Evolutionary conservation across 2,797 vertebrate species (phyloP).

Genomic region (Parauchenoglanis ngamensis): DNA sequence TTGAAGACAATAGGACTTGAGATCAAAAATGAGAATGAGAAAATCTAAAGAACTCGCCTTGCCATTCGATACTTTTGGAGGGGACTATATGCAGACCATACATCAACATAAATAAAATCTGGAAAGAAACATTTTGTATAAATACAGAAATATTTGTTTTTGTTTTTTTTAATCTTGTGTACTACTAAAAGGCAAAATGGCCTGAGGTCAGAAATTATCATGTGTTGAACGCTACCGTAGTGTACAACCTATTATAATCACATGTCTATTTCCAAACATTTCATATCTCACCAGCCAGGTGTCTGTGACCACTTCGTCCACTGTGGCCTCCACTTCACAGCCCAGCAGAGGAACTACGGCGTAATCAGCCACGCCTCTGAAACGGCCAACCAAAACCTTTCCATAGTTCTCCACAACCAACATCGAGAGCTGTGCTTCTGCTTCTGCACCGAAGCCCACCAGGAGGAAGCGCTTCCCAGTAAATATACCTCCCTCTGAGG

Average conservation of each 20-base stretch:
- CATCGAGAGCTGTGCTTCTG: constrained; percentile 77
- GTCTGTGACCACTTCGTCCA: constrained; percentile 93
- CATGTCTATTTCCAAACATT: background rate
- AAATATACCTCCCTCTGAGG: constrained; percentile 82
- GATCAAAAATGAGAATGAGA: background rate
- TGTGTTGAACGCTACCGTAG: background rate
- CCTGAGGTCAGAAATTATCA: background rate
- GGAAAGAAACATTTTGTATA: background rate
- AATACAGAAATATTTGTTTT: background rate
- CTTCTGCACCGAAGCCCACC: constrained; percentile 83
- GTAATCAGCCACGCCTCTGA: constrained; percentile 85
- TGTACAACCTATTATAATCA: background rate
- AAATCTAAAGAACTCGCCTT: background rate
- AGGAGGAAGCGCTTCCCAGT: constrained; percentile 82
- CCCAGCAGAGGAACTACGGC: constrained; percentile 92
- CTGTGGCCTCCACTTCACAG: constrained; percentile 85
- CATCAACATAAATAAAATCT: background rate
- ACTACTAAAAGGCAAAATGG: background rate
- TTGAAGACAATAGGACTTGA: background rate
- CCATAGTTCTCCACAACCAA: constrained; percentile 86
- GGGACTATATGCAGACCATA: background rate
- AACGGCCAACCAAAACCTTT: constrained; percentile 74
- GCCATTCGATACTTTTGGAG: background rate
- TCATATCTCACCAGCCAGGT: constrained; percentile 90
- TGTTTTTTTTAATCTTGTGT: background rate